Evolutionary conservation across 2,797 vertebrate genomes (phyloP), one percentile per base, ranked within the genome.

Genomic region (Pseudochirops cupreus): DNA sequence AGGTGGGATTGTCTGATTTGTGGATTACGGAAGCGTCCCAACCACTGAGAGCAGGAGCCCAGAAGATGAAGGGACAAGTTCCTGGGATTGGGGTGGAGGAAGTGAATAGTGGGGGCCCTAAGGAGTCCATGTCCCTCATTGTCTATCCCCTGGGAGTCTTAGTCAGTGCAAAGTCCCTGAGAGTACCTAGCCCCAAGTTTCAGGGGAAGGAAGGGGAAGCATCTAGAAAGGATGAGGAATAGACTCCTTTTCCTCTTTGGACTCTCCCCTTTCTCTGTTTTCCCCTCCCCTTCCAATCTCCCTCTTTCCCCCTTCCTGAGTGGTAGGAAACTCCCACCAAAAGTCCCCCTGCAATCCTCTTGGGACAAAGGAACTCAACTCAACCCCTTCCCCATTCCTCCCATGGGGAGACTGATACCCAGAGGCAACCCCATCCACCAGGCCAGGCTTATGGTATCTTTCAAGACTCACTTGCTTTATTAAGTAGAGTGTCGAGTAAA

Each of bases 291-390:
- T 26, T 92, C n/a, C 90, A 55, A 31, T 9, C 59, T 54, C 33
- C 90, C 52, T 91, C 89, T 31, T 33, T 93, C 91, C 93, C 87
- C 56, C 53, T 87, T 90, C 90, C 57, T 94, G 82, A 90, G 87
- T 95, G 93, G 91, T 97, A 96, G 97, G 97, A 98, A 98, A 98
- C 95, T 97, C 97, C 97, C 95, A 1, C 56, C 96, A 95, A 96
- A 98, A 97, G 92, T 98, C 92, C 97, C 97, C 91, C 39, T 56
- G 54, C 91, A 92, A 74, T 46, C 26, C 58, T 91, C 92, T 53
- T 4, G 89, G 2, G 62, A 67, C 92, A 90, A 26, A 39, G 74
- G 50, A 87, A 55, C 92, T 59, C 56, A 53, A 56, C 46, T 31
- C 0, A 0, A 29, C 55, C 89, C 59, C 21, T 1, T 6, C 16